phyloP scores from a whole-genome alignment of 2,797 vertebrate genomes.

The Phrynocephalus vlangalii region DNA sequence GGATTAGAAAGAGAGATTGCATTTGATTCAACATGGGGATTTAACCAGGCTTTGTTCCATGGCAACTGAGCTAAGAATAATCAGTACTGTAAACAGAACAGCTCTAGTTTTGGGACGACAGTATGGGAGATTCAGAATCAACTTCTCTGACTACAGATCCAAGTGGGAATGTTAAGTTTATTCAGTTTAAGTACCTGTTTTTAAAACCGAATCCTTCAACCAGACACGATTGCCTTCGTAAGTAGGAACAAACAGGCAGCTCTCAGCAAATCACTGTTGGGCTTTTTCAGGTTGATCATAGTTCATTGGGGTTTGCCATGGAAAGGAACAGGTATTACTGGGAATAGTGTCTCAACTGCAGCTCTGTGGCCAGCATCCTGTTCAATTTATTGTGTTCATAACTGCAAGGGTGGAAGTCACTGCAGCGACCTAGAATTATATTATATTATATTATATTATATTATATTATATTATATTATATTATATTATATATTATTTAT shows the following conservation, averaged over 20 bases:
- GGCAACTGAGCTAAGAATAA: conserved; percentile 75
- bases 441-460: no score
- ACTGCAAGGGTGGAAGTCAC: no score
- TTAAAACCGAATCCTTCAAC: conserved; percentile 2
- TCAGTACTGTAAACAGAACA: conserved; percentile 59
- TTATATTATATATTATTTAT: no score
- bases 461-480: no score
- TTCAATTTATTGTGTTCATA: no score
- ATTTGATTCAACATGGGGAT: conserved; percentile 66
- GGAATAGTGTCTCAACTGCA: no score
- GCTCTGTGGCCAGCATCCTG: no score
- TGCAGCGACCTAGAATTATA: no score
- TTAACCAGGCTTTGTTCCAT: conserved; percentile 73
- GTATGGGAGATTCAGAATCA: conserved; percentile 15
- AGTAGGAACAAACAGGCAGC: neutral
- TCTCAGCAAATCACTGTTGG: neutral
- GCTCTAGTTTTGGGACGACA: conserved; percentile 64
- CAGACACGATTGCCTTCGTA: neutral
- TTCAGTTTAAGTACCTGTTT: conserved; percentile 49
- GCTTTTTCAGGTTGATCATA: no score
- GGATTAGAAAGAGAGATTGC: conserved; percentile 69
- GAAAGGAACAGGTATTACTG: no score
- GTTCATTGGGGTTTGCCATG: no score
- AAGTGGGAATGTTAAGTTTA: conserved; percentile 40
- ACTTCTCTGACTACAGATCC: conserved; percentile 36